These are phyloP conservation scores for Escarpia spicata DNA, from an alignment of 2,888 invertebrate genomes.

Conservation along the genomic window DNA sequence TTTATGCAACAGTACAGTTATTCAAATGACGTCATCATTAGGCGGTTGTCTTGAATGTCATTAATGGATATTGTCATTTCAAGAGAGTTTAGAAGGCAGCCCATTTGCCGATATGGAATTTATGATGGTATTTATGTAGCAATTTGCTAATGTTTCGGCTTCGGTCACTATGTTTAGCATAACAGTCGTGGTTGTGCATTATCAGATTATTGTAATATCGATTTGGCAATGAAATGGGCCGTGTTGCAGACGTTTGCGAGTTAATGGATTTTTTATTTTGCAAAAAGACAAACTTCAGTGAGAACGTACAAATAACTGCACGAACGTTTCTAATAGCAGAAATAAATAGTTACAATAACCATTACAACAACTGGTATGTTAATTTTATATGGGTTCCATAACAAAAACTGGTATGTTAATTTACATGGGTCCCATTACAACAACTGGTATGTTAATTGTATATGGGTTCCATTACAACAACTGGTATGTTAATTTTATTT, in stretches of 20 bases:
- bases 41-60: not conserved
- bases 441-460: not conserved
- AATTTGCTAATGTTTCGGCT: conserved; percentile 3
- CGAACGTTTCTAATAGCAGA: not conserved
- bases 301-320: not conserved
- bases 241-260: not conserved
- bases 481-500: not conserved
- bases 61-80: conserved; percentile 1
- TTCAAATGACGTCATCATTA: not conserved
- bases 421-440: not conserved
- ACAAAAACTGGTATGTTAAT: too few relatives aligned
- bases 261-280: not conserved
- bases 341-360: not conserved
- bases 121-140: not conserved
- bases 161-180: not conserved
- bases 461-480: not conserved
- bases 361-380: not conserved
- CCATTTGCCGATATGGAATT: not conserved
- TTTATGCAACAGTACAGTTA: not conserved
- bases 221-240: not conserved
- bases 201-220: not conserved
- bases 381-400: not conserved
- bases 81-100: not conserved
- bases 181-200: not conserved
- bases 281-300: too few relatives aligned